A percentile compares a stretch with the other conserved stretches of the same genome.
These are phyloP conservation scores for Vanessa atalanta DNA, from an alignment of 1,140 invertebrate genomes.

Conservation along the genomic window DNA sequence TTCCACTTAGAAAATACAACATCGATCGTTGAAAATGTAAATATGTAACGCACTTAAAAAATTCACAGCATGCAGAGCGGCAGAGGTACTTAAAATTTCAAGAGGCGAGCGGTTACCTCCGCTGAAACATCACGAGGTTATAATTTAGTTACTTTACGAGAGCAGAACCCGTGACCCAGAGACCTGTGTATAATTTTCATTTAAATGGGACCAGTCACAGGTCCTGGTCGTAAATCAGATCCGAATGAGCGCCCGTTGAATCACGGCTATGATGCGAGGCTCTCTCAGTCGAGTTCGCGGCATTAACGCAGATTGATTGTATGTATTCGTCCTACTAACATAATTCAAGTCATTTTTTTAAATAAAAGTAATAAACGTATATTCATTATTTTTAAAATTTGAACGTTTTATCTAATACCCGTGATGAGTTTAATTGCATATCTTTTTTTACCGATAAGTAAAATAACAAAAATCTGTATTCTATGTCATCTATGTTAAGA, in stretches of 20 bases:
- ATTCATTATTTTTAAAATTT: no score
- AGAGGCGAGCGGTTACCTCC: conserved; percentile 29
- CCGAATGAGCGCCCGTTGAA: conserved; percentile 11
- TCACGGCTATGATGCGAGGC: not conserved
- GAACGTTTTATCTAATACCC: no score
- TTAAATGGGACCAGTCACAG: conserved; percentile 19
- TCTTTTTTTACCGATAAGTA: no score
- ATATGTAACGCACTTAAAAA: conserved; percentile 19
- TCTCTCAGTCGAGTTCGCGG: not conserved
- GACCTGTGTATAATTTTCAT: conserved; percentile 32
- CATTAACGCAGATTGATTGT: conserved; percentile 4
- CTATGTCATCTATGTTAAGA: no score
- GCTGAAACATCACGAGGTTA: conserved; percentile 27
- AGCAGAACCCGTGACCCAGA: conserved; percentile 13
- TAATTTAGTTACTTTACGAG: conserved; percentile 34
- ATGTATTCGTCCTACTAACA: not conserved
- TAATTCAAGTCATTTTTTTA: not conserved
- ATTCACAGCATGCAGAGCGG: conserved; percentile 24
- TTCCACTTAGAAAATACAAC: conserved; percentile 3
- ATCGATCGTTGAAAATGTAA: conserved; percentile 7
- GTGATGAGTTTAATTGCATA: no score
- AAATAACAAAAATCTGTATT: no score
- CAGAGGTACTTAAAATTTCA: conserved; percentile 29
- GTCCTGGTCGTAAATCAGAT: conserved; percentile 11
- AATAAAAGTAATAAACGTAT: no score